Evolutionary conservation across 2,113 vertebrate species (phyloP), one percentile per base, ranked within the genome.

Genomic region (Bubo blakistoni): DNA sequence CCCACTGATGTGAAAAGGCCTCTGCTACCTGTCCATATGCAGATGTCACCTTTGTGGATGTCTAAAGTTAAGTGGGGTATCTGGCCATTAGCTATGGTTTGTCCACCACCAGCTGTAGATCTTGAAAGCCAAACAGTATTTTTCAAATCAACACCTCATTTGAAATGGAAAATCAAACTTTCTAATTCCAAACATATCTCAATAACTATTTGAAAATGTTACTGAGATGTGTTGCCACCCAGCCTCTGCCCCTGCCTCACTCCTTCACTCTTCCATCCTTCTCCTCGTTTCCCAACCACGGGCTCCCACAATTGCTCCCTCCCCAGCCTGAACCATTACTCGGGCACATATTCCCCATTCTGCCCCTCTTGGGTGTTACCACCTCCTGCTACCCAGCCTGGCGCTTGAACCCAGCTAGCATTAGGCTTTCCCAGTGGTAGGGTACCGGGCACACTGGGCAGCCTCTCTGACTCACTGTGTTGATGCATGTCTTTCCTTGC

Each of bases 401-500:
- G 15, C 49, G 27, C 40, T 66, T 54, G 61, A 58, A 36, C 13
- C 10, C 58, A 81, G 9, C 32, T 21, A 70, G 42, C 32, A 29
- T 13, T 9, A 42, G 5, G 16, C 55, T 67, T 20, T 87, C 54
- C 44, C 65, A 69, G 13, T 70, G 22, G 4, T 0, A 0, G 73
- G 29, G 52, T 26, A 69, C 36, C 76, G 84, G 78, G 34, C 24
- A 72, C 16, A 30, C 5, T 49, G 83, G 29, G n/a, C 24, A 22
- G 9, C 17, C 24, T 20, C 34, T 57, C 26, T 87, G 65, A 17
- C 18, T 72, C 65, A 14, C 38, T 44, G 29, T 38, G 42, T 25
- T 1, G 0, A 17, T 25, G 21, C 3, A 0, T 34, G 32, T 24
- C 40, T 79, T 26, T 42, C 52, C 36, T 51, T 51, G 34, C 9